A percentile compares a stretch with the other conserved stretches of the same genome.
Evolutionary conservation across 2,113 vertebrate genomes (phyloP).

Genomic region (Rhipidura dahli): DNA sequence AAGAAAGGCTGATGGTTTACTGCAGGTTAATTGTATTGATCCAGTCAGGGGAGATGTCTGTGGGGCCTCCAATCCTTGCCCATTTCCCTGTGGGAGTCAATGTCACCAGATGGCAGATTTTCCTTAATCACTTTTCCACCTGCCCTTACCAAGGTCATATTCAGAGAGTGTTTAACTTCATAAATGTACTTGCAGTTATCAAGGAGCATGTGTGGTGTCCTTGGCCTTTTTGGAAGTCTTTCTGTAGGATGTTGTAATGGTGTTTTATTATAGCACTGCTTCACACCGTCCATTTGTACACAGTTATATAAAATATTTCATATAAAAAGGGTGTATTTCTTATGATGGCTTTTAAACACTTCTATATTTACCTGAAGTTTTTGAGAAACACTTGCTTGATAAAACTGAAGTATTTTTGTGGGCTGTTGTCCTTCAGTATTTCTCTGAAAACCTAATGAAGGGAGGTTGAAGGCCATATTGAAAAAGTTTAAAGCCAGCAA

Average conservation of each 20-base stretch:
- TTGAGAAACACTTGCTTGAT: neutral
- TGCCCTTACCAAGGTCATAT: neutral
- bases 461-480: neutral
- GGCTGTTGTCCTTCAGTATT: neutral
- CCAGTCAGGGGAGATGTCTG: neutral
- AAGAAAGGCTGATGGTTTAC: neutral
- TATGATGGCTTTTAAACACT: neutral
- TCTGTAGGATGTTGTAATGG: neutral
- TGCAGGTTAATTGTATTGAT: neutral
- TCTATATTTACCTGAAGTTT: neutral
- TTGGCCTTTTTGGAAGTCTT: neutral
- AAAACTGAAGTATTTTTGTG: neutral
- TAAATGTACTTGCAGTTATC: neutral
- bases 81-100: neutral
- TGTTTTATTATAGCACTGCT: neutral
- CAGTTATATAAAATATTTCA: neutral
- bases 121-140: neutral
- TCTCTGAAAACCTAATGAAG: neutral
- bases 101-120: neutral
- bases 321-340: neutral
- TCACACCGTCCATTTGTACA: neutral
- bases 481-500: neutral
- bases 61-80: neutral
- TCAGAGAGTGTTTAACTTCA: neutral
- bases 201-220: neutral